Conservation (phyloP, 2,888 invertebrate genomes). For the Pocota personata region DNA sequence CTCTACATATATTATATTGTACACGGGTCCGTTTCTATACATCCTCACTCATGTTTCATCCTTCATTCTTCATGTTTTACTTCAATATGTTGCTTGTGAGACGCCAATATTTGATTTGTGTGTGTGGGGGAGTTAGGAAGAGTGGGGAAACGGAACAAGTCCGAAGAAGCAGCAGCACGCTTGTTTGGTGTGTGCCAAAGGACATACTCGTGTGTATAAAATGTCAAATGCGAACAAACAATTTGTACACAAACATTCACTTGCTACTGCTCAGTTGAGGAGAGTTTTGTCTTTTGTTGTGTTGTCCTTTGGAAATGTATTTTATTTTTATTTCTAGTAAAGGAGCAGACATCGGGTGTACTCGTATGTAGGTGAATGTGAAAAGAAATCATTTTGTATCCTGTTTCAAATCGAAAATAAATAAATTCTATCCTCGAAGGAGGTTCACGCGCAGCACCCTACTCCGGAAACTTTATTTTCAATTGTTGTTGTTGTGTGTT, state of each 20-base stretch:
- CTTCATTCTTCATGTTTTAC: slow-evolving; percentile 39
- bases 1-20: slow-evolving; percentile 27
- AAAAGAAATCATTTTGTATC: slow-evolving; percentile 58
- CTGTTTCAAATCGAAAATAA: slow-evolving; percentile 72
- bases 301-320: slow-evolving; percentile 13
- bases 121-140: neutral
- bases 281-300: slow-evolving; percentile 30
- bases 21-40: too few species aligned
- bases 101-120: slow-evolving; percentile 65
- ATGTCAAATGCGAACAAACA: slow-evolving; percentile 70
- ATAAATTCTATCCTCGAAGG: slow-evolving; percentile 61
- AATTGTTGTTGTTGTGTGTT: slow-evolving; percentile 19
- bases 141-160: neutral
- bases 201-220: slow-evolving; percentile 65
- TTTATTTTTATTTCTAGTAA: neutral
- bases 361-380: neutral
- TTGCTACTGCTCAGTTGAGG: slow-evolving; percentile 38
- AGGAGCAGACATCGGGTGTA: neutral
- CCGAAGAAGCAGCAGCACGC: slow-evolving; percentile 50
- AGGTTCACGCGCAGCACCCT: slow-evolving; percentile 30
- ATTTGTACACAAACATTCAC: slow-evolving; percentile 63
- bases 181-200: slow-evolving; percentile 62
- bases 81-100: slow-evolving; percentile 44
- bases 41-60: slow-evolving; percentile 15
- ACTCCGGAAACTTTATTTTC: slow-evolving; percentile 28